phyloP scores from a whole-genome alignment of 2,888 invertebrate species.

The Crossocerus cetratus region DNA sequence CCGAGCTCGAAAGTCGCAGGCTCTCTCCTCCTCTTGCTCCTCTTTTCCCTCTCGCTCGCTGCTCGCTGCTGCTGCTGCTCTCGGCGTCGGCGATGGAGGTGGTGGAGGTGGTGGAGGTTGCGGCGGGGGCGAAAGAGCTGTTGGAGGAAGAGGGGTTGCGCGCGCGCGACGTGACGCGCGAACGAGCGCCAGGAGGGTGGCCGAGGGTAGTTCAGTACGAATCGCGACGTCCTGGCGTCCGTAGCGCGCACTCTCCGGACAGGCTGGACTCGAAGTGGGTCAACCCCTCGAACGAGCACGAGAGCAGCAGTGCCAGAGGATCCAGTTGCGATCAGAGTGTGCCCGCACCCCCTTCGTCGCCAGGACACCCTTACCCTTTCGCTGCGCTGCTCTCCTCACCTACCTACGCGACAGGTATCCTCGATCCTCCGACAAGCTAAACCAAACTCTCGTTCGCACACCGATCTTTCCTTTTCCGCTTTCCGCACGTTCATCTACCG shows the following conservation, averaged over 20 bases:
- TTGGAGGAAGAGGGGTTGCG: background rate
- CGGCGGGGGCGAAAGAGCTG: background rate
- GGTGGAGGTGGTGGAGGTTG: background rate
- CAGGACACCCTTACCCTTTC: no score
- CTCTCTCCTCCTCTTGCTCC: no score
- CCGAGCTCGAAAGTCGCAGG: no score
- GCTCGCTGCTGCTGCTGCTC: background rate
- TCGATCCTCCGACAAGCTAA: no score
- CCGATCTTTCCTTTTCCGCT: no score
- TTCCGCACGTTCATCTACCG: no score
- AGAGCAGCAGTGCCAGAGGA: conserved; percentile 43
- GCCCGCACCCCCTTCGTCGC: conserved; percentile 6
- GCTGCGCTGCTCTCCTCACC: no score
- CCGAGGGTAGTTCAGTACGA: conserved; percentile 47
- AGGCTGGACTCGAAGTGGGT: conserved; percentile 60
- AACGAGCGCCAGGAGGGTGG: conserved; percentile 4
- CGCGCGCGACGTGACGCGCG: conserved; percentile 24
- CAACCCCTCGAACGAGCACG: conserved; percentile 59
- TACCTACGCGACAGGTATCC: no score
- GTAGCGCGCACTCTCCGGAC: conserved; percentile 65
- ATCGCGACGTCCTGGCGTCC: conserved; percentile 60
- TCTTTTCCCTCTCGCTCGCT: background rate
- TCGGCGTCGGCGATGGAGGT: background rate
- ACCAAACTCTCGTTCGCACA: no score
- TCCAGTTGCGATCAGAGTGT: conserved; percentile 26